Percentiles rank a stretch among this genome's conserved stretches.
Conservation (phyloP, 2,797 vertebrate genomes). For the Tenualosa ilisha region DNA sequence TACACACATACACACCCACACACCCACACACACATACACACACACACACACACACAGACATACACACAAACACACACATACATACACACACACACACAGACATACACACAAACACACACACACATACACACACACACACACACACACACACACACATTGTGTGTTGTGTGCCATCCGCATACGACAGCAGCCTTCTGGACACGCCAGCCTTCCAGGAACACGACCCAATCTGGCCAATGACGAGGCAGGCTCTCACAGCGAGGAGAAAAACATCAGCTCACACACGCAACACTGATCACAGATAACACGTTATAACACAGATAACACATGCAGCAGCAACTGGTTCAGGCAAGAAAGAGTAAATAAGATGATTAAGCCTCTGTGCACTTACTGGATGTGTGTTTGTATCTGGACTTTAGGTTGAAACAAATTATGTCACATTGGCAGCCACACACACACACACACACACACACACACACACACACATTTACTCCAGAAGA, state of each 20-base stretch:
- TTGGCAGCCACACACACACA: background rate
- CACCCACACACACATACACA: background rate
- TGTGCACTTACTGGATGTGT: no score
- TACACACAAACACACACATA: background rate
- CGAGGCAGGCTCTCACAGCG: conserved; percentile 9
- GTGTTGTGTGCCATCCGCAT: conserved; percentile 46
- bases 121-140: no score
- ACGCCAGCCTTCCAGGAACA: conserved; percentile 43
- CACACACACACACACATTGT: background rate
- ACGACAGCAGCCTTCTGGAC: conserved; percentile 53
- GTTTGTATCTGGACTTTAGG: no score
- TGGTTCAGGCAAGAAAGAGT: background rate
- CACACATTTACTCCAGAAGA: background rate
- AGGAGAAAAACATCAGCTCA: background rate
- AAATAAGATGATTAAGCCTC: no score
- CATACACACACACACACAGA: background rate
- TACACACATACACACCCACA: background rate
- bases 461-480: background rate
- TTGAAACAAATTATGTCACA: no score
- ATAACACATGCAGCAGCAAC: background rate
- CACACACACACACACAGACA: background rate
- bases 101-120: no score
- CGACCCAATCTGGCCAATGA: conserved; percentile 52
- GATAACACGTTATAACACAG: no score
- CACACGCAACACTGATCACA: no score